Evolutionary conservation across 2,888 invertebrate species (phyloP).

Genomic region (Tipula vernalis): DNA sequence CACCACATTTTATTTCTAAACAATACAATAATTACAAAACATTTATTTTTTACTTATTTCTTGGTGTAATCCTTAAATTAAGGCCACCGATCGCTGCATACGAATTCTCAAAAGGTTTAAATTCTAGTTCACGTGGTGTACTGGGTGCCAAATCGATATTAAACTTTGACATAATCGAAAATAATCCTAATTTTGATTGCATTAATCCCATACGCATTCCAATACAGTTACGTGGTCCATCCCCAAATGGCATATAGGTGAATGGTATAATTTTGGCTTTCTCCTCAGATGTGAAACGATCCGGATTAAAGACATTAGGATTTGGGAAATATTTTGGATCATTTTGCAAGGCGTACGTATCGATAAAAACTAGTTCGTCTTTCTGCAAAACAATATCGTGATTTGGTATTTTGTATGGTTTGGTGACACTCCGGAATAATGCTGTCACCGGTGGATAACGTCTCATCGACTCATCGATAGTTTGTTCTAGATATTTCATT

Average conservation of each 20-base stretch:
- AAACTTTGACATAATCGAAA: neutral
- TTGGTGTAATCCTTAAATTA: neutral
- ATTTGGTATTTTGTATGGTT: neutral
- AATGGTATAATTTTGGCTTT: neutral
- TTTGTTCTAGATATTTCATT: conserved; percentile 18
- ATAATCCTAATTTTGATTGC: neutral
- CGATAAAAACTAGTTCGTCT: neutral
- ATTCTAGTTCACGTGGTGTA: neutral
- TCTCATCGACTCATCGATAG: conserved; percentile 15
- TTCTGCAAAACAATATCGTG: neutral
- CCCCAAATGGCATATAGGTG: neutral
- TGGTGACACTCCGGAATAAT: conserved; percentile 13
- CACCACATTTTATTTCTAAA: neutral
- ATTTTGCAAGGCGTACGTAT: neutral
- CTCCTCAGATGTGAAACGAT: neutral
- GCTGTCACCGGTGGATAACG: conserved; percentile 17
- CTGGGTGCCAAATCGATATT: neutral
- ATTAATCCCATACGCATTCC: neutral
- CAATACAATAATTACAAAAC: neutral
- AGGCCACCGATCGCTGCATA: neutral
- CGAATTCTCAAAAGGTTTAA: neutral
- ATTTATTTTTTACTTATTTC: neutral
- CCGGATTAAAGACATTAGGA: neutral
- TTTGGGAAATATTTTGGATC: neutral
- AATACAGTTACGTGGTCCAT: conserved; percentile 14